phyloP scores from a whole-genome alignment of 2,797 vertebrate species.

The Gobio occitaniae region DNA sequence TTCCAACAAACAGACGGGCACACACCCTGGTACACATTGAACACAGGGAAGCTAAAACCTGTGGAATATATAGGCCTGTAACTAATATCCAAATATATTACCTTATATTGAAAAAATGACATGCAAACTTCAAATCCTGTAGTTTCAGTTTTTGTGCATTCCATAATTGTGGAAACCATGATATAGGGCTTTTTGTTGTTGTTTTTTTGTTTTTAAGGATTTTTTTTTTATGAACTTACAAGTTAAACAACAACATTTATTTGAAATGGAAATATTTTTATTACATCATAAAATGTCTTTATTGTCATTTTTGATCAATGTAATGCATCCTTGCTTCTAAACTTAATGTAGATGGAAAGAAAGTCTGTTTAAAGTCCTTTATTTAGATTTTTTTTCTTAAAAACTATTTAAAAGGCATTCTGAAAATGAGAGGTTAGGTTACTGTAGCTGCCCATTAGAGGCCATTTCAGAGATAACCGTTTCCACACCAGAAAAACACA shows the following conservation, averaged over 20 bases:
- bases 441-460: not conserved
- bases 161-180: not conserved
- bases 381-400: not conserved
- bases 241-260: not conserved
- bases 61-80: not conserved
- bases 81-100: not conserved
- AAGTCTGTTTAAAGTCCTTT: not conserved
- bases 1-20: conserved; percentile 8
- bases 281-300: not conserved
- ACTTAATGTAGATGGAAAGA: not conserved
- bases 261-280: not conserved
- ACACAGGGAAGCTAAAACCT: conserved; percentile 1
- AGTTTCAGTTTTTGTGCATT: not conserved
- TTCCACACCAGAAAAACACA: conserved; percentile 36
- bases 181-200: no score
- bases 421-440: not conserved
- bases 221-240: not conserved
- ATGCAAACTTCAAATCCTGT: not conserved
- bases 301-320: not conserved
- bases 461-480: conserved; percentile 11
- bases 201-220: no score
- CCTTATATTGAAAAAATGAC: not conserved
- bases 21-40: conserved; percentile 19
- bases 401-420: not conserved
- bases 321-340: not conserved